Evolutionary conservation across 2,113 vertebrate species (phyloP), one percentile per base, ranked within the genome.

Genomic region (Phrynocephalus versicolor): DNA sequence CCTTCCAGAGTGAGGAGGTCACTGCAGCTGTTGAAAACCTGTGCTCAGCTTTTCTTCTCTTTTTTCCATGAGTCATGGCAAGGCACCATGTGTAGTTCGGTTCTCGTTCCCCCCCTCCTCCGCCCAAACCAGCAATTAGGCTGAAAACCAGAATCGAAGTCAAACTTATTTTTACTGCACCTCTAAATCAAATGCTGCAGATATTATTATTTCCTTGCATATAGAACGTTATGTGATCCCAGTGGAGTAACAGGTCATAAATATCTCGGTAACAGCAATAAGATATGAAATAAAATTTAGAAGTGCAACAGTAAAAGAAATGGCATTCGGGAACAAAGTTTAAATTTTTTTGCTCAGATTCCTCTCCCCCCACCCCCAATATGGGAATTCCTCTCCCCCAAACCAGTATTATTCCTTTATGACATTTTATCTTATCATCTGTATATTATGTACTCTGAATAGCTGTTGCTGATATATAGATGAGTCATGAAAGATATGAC

Each of bases 391-490:
- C 85, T 93, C 92, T 87, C 86, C 37, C 79, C 41, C 16, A 62
- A 75, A 77, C 83, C 89, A 74, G 73, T 83, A 78, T 74, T 85
- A 85, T 93, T 89, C 78, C 79, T 90, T 93, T 91, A 89, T 91
- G 2, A 91, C 86, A 90, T 93, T 90, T 89, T 86, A 90, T 90
- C 84, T 90, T 91, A 93, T 39, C 13, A 93, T 89, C 85, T 85
- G 89, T 85, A 90, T 90, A 91, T 94, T 94, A 90, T 94, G 89
- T 89, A 87, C 84, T 88, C 77, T 91, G 91, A 90, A 67, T 12
- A 67, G 27, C 64, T 67, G 30, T 25, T 90, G 6, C 0, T 93
- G 14, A 88, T 90, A 75, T 89, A 86, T 41, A 89, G 78, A 0
- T 39, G 89, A 86, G 92, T 25, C 35, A 13, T 55, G 8, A 69